Base-by-base conservation (phyloP, 2,888 invertebrate genomes). In the Brassicogethes aeneus region DNA sequence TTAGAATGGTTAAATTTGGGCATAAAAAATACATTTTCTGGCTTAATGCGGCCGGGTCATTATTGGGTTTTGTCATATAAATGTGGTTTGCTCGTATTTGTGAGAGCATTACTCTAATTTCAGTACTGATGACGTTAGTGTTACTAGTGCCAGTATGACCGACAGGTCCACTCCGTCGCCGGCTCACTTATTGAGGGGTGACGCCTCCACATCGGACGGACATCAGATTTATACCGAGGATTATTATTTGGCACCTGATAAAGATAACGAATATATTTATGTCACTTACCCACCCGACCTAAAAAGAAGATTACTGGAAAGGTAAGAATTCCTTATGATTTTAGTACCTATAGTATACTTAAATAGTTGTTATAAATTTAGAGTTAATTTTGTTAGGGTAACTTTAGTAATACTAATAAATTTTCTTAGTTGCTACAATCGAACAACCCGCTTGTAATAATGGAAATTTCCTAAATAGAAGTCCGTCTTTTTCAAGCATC, bases 231-330 rank as follows among this genome's bases (percentile, higher is more conserved):
- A 68, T 46, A 64, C 65, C 2, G 70, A 70, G 49, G 70, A 73
- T 53, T 72, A 71, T 53, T 62, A 61, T 42, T 46, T 55, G 31
- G 57, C 68, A n/a, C 59, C 65, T 33, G 70, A 75, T 58, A 75
- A 70, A 56, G 75, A 76, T 56, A 82, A 81, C 64, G 83, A 83
- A 67, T 89, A 88, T 67, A 88, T 89, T 60, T 89, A 88, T 69
- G 88, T 88, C 54, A 85, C 86, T 39, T 89, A 88, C 74, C 89
- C 89, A 53, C 87, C 87, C 30, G 88, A 89, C 68, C 73, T 89
- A 47, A 88, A 89, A 68, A 77, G 87, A 57, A 74, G 88, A 50
- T 76, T 88, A 57, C 74, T 88, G 54, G 88, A 88, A 72, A 85
- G 85, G 84, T 85, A 76, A 54, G 61, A 57, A 42, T 47, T 45